phyloP scores from a whole-genome alignment of 2,888 invertebrate species.

The Euzophera pinguis region DNA sequence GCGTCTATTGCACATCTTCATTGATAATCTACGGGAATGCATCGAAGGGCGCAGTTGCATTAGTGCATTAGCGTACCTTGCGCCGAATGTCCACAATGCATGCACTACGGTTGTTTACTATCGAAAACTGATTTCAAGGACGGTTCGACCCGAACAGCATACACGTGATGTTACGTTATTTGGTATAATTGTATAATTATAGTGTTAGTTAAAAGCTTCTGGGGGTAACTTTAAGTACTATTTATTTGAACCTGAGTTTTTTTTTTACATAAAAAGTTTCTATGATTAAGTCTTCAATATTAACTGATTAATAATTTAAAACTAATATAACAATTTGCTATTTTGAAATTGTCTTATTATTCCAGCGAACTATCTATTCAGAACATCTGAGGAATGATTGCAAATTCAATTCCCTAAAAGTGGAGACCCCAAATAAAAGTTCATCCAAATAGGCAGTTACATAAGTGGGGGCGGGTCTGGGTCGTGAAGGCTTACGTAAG shows the following conservation, averaged over 20 bases:
- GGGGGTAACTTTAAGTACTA: background rate
- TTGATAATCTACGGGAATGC: constrained; percentile 35
- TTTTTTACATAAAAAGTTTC: too few species aligned
- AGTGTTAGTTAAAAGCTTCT: background rate
- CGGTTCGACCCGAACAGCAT: background rate
- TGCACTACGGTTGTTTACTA: constrained; percentile 11
- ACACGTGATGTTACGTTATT: background rate
- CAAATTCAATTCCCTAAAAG: constrained; percentile 44
- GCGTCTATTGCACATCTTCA: constrained; percentile 27
- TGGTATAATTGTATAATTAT: background rate
- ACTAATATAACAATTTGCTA: too few species aligned
- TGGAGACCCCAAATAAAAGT: constrained; percentile 45
- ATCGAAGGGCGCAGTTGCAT: constrained; percentile 42
- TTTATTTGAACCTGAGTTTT: too few species aligned
- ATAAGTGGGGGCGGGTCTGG: constrained; percentile 63
- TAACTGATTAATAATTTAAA: too few species aligned
- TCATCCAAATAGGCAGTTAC: constrained; percentile 59
- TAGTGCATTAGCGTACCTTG: constrained; percentile 24
- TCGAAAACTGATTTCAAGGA: constrained; percentile 2
- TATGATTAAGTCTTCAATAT: too few species aligned
- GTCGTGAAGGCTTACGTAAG: constrained; percentile 68
- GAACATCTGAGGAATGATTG: constrained; percentile 21
- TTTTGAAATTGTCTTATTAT: too few species aligned
- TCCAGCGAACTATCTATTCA: too few species aligned
- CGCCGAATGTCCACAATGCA: constrained; percentile 13